These are phyloP conservation scores for Peromyscus polionotus DNA, from an alignment of 2,113 vertebrate genomes.

Conservation along the genomic window DNA sequence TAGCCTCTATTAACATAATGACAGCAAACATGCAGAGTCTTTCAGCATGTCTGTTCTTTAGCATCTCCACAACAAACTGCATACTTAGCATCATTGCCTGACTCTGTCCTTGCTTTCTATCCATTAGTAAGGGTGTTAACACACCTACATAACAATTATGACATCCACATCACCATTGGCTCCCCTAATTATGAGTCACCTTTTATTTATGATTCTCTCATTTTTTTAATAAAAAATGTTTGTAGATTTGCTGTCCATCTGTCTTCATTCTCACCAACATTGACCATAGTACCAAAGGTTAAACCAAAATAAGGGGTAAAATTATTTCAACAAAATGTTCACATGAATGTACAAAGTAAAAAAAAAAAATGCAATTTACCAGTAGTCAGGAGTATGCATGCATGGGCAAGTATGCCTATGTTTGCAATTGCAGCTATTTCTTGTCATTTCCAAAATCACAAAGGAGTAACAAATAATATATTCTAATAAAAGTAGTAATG, in stretches of 20 bases:
- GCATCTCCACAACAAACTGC: not conserved
- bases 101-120: not conserved
- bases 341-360: not conserved
- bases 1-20: not conserved
- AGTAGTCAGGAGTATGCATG: not conserved
- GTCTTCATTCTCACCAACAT: not conserved
- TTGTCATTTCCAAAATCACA: not conserved
- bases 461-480: slow-evolving; percentile 1
- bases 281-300: not conserved
- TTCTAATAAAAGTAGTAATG: not conserved
- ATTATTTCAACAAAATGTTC: not conserved
- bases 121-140: not conserved
- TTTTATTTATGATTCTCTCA: not conserved
- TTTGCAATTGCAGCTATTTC: not conserved
- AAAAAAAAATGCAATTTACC: not conserved
- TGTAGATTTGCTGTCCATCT: not conserved
- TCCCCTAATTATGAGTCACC: not conserved
- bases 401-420: not conserved
- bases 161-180: not conserved
- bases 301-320: not conserved
- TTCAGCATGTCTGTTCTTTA: not conserved
- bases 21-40: not conserved
- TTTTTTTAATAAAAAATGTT: not conserved
- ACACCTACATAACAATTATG: not conserved
- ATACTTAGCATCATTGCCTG: not conserved